Conservation (phyloP, 2,113 vertebrate species). For the Spea bombifrons region DNA sequence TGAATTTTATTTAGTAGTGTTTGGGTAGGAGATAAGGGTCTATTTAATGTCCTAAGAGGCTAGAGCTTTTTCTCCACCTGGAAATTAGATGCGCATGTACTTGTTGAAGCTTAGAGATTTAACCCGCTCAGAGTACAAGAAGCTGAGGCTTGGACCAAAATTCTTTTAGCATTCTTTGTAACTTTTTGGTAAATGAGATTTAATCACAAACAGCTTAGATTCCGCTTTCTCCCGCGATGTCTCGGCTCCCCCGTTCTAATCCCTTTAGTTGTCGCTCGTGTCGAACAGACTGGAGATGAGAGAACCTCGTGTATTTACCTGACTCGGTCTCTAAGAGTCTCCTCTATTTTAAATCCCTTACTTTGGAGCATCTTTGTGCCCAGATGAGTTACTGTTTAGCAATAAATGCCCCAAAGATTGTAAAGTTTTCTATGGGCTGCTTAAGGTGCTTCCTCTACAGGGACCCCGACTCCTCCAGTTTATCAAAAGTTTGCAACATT, state of each 20-base stretch:
- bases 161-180: not conserved
- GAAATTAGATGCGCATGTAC: not conserved
- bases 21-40: constrained; percentile 25
- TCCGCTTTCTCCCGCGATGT: constrained; percentile 15
- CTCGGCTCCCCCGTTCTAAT: not conserved
- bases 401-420: not conserved
- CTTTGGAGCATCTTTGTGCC: no score
- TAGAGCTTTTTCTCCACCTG: constrained; percentile 19
- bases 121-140: not conserved
- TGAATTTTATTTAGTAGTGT: constrained; percentile 8
- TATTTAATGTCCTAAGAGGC: not conserved
- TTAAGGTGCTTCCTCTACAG: not conserved
- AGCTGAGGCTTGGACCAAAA: not conserved
- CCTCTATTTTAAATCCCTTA: not conserved
- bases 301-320: not conserved
- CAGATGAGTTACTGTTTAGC: no score
- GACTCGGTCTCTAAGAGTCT: not conserved
- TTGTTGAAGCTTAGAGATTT: not conserved
- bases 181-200: not conserved
- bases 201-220: constrained; percentile 15
- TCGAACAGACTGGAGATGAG: constrained; percentile 6
- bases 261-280: constrained; percentile 19
- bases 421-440: no score
- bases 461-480: not conserved
- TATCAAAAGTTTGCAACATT: no score